These are phyloP conservation scores for Oxycera nigricornis DNA, from an alignment of 2,888 invertebrate genomes.

Conservation along the genomic window DNA sequence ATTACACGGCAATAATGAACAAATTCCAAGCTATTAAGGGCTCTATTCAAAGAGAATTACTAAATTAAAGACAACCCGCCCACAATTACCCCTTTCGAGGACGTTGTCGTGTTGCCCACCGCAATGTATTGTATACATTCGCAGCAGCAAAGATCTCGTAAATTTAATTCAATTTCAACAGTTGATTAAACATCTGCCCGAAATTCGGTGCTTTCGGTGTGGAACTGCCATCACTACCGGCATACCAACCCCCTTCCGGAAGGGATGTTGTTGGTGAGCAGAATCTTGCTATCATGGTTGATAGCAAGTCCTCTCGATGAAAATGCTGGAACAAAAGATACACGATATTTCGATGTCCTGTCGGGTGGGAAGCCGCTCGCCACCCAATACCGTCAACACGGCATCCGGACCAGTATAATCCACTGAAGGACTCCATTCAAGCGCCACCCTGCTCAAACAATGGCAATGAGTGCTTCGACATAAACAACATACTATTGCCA, in stretches of 20 bases:
- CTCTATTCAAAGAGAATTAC: slow-evolving; percentile 27
- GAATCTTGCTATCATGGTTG: slow-evolving; percentile 19
- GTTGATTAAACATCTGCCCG: slow-evolving; percentile 39
- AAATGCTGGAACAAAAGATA: slow-evolving; percentile 11
- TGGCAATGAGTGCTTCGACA: not conserved
- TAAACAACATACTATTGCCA: not conserved
- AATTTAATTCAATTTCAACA: slow-evolving; percentile 39
- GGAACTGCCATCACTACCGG: not conserved
- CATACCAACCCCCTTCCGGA: not conserved
- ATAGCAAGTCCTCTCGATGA: slow-evolving; percentile 3
- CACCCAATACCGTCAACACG: not conserved
- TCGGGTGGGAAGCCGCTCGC: not conserved
- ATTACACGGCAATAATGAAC: slow-evolving; percentile 25
- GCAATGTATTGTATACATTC: not conserved
- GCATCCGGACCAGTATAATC: not conserved
- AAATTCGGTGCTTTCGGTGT: slow-evolving; percentile 1
- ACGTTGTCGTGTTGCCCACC: not conserved
- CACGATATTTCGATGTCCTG: slow-evolving; percentile 31
- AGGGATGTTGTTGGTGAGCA: not conserved
- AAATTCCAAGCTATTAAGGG: slow-evolving; percentile 21
- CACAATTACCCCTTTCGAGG: slow-evolving; percentile 14
- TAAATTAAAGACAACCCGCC: slow-evolving; percentile 30
- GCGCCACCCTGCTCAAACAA: slow-evolving; percentile 3
- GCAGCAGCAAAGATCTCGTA: slow-evolving; percentile 22
- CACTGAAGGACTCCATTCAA: slow-evolving; percentile 8